Base-by-base conservation (phyloP, 2,888 invertebrate species). In the Cylindroiulus punctatus region DNA sequence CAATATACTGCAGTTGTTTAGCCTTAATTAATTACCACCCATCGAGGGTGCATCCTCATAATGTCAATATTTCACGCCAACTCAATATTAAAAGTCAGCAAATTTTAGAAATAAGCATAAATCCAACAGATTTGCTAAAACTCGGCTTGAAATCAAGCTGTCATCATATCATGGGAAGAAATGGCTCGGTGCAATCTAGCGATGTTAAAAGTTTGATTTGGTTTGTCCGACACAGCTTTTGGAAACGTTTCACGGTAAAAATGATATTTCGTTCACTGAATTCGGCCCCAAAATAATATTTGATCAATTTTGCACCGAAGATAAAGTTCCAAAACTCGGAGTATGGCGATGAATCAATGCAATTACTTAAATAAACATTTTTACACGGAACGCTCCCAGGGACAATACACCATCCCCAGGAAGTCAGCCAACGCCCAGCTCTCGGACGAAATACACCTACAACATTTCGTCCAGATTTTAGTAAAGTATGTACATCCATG, bases 291-390 rank as follows among this genome's bases (percentile, higher is more conserved):
- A 26, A 26, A 65, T 10, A 65, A 65, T 65, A 65, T 65, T 65
- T 65, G 26, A 65, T 26, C 65, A 65, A 65, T 65, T 65, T 65
- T 65, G 65, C 65, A 65, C 26, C 65, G 12, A n/a, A 22, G 65
- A 26, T 65, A 65, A 65, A 65, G 12, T n/a, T n/a, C n/a, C 65
- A 26, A 65, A 65, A 26, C 65, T 22, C 12, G 10, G 26, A 65
- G 65, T 26, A 65, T 26, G 65, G 65, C 65, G 36, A 65, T 65
- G 22, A 65, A 26, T 12, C 26, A 26, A 26, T 65, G 26, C 12
- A 26, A 26, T 65, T 57, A 57, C 57, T 57, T 65, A 65, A 65
- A 65, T 65, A 65, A 65, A 65, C 65, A 65, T 65, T 65, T 65
- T 65, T 65, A 65, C 65, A 65, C 65, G n/a, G 26, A 65, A 65